Conservation (phyloP, 1,140 invertebrate species). For the Eriocheir sinensis region DNA sequence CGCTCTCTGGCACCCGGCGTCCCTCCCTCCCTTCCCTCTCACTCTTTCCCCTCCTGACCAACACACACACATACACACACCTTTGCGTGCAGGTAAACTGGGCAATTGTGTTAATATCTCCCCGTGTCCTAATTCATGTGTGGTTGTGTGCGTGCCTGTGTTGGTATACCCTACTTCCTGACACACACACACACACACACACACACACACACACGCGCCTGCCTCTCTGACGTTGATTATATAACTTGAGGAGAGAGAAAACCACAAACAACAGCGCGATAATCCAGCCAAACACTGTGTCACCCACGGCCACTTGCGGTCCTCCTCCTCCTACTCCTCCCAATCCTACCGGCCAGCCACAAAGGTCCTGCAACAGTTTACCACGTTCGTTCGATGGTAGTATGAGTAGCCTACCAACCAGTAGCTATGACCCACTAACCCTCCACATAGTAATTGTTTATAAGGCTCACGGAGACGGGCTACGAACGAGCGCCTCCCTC, state of each 20-base stretch:
- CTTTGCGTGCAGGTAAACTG: slow-evolving; percentile 44
- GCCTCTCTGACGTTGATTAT: no score
- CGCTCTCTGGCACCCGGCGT: not conserved
- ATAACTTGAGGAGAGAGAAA: no score
- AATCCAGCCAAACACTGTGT: not conserved
- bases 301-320: not conserved
- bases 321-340: no score
- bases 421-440: no score
- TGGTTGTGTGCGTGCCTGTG: slow-evolving; percentile 55
- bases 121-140: slow-evolving; percentile 46
- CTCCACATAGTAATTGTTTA: no score
- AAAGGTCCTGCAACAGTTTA: no score
- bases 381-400: no score
- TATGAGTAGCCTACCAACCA: no score
- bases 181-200: not conserved
- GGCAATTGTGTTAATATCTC: slow-evolving; percentile 36
- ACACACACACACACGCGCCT: not conserved
- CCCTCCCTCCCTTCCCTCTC: not conserved
- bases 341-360: no score
- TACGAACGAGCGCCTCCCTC: no score
- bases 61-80: not conserved
- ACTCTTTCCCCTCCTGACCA: not conserved
- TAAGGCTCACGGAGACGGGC: no score
- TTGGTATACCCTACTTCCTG: not conserved
- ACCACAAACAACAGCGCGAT: no score